These are phyloP conservation scores for Pelochelys cantorii DNA, from an alignment of 2,797 vertebrate genomes.

Conservation along the genomic window DNA sequence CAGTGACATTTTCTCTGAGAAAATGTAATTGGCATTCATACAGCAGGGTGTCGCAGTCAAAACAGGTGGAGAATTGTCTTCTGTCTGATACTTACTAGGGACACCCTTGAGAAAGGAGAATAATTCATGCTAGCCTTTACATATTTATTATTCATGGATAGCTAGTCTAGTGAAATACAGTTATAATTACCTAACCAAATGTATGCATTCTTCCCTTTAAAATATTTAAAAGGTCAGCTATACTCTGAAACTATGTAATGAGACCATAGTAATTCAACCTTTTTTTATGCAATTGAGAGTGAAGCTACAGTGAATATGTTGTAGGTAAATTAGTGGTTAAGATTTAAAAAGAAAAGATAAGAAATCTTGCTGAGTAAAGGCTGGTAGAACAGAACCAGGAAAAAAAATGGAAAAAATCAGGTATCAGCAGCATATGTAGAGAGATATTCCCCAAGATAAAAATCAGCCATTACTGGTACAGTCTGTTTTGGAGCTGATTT, in stretches of 20 bases:
- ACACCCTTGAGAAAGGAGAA: slow-evolving; percentile 51
- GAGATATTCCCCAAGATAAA: not conserved
- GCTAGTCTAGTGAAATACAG: slow-evolving; percentile 14
- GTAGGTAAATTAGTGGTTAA: not conserved
- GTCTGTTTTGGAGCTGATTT: slow-evolving; percentile 25
- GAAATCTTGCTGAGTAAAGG: slow-evolving; percentile 1
- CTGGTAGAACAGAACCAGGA: not conserved
- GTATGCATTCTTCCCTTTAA: slow-evolving; percentile 12
- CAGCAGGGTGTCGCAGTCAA: slow-evolving; percentile 46
- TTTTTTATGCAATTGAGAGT: not conserved
- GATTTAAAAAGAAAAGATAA: slow-evolving; percentile 23
- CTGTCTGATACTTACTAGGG: slow-evolving; percentile 42
- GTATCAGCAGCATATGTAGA: not conserved
- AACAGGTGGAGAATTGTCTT: slow-evolving; percentile 44
- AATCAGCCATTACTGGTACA: not conserved
- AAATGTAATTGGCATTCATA: slow-evolving; percentile 30
- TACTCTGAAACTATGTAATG: not conserved
- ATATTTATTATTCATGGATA: slow-evolving; percentile 45
- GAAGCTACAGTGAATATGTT: not conserved
- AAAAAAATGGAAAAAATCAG: slow-evolving; percentile 4
- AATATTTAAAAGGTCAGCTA: slow-evolving; percentile 21
- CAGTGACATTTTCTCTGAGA: not conserved
- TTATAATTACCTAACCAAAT: slow-evolving; percentile 37
- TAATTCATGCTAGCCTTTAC: slow-evolving; percentile 22
- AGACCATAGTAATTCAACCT: not conserved